Base-by-base conservation (phyloP, 2,888 invertebrate species). In the Xylota sylvarum region DNA sequence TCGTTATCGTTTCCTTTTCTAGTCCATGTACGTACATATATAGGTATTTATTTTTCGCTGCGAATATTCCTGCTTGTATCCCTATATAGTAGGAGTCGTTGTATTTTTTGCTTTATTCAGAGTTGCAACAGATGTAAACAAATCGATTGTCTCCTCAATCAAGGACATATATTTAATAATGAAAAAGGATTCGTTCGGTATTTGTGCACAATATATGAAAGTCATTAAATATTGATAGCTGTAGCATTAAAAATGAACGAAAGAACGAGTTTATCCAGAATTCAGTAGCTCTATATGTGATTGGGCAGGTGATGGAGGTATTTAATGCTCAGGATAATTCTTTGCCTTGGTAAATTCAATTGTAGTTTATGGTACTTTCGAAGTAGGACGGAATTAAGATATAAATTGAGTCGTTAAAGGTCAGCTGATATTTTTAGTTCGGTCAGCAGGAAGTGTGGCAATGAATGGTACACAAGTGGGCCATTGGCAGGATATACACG, bases 61-160 rank as follows among this genome's bases (percentile, higher is more conserved):
- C 60, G 14, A 43, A 58, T 58, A 19, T 30, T n/a, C 43, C 17
- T 23, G 23, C n/a, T 9, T 55, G 7, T 14, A 14, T 40, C 17
- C n/a, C n/a, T 30, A 30, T 30, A 10, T 10, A 35, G 1, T 35
- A 14, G 10, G 5, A 70, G 9, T 72, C 19, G 23, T 70, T 40
- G n/a, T 37, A 19, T 43, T n/a, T 43, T 69, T 17, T 2, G 27
- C 40, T 37, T 9, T 43, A 14, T n/a, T 27, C 73, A 56, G 43
- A 46, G 46, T 76, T 65, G 65, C 56, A 77, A 77, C 77, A 77
- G 77, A 77, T 77, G 67, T 77, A 77, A 65, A 77, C 67, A 77
- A 67, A 77, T 77, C 67, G 77, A 77, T 77, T 77, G 67, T 58
- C 58, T 58, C 67, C 48, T 50, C 58, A 67, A 67, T 77, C 56